phyloP scores from a whole-genome alignment of 2,888 invertebrate genomes.

The Gryllus longicercus region DNA sequence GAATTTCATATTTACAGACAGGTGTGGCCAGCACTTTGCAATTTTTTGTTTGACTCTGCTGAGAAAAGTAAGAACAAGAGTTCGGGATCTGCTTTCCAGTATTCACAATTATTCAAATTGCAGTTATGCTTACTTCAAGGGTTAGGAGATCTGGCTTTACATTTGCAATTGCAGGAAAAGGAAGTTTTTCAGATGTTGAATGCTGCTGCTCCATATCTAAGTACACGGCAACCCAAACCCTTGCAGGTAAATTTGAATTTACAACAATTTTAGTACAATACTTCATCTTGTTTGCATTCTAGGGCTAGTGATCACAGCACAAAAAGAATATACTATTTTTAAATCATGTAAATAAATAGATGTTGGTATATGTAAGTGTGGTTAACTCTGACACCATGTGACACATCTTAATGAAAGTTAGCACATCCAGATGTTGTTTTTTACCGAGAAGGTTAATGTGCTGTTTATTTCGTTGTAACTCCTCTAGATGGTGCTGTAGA shows the following conservation, averaged over 20 bases:
- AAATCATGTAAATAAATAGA: too few species aligned
- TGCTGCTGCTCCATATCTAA: constrained; percentile 55
- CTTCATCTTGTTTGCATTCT: constrained; percentile 18
- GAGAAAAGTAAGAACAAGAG: constrained; percentile 59
- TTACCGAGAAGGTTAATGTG: too few species aligned
- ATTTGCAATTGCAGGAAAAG: constrained; percentile 51
- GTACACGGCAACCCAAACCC: constrained; percentile 57
- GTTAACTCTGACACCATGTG: too few species aligned
- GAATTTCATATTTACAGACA: constrained; percentile 53
- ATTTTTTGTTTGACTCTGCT: constrained; percentile 54
- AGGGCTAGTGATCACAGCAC: too few species aligned
- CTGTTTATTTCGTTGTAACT: too few species aligned
- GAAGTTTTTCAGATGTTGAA: constrained; percentile 46
- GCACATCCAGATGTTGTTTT: too few species aligned
- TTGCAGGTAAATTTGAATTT: constrained; percentile 55
- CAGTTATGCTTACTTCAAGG: constrained; percentile 54
- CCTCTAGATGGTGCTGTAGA: too few species aligned
- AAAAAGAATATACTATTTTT: too few species aligned
- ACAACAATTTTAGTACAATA: not conserved
- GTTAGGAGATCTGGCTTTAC: constrained; percentile 50
- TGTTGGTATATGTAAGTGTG: too few species aligned
- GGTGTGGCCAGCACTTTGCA: constrained; percentile 60
- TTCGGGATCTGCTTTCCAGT: constrained; percentile 56
- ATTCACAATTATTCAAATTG: constrained; percentile 55
- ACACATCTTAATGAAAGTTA: too few species aligned